Percentiles rank a stretch among this genome's conserved stretches.
Conservation (phyloP, 2,888 invertebrate genomes). For the Macaria notata region DNA sequence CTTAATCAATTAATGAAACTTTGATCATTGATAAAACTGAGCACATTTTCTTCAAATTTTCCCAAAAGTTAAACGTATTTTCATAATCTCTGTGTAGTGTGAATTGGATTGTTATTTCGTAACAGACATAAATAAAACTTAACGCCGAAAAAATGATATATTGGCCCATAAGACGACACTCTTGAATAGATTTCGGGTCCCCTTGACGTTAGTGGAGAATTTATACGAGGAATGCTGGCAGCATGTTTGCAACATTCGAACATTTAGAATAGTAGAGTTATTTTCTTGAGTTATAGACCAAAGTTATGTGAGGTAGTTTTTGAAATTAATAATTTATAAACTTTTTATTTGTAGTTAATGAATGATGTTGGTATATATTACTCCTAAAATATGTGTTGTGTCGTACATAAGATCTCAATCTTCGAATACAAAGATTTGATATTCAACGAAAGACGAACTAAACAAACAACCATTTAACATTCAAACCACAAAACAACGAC, state of each 20-base stretch:
- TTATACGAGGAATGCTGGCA: conserved; percentile 29
- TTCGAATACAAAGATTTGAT: too few species aligned
- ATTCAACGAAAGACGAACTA: neutral
- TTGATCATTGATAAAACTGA: too few species aligned
- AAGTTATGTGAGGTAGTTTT: too few species aligned
- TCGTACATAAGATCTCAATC: too few species aligned
- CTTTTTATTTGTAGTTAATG: too few species aligned
- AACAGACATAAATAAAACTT: conserved; percentile 60
- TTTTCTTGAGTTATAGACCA: too few species aligned
- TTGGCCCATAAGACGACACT: conserved; percentile 64
- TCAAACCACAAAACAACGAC: neutral
- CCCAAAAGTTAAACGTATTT: conserved; percentile 30
- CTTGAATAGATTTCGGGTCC: conserved; percentile 60
- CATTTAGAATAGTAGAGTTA: neutral
- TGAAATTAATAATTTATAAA: too few species aligned
- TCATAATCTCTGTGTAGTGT: conserved; percentile 37
- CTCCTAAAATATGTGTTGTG: too few species aligned
- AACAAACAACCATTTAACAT: too few species aligned
- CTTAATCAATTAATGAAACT: too few species aligned
- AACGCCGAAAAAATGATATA: conserved; percentile 67
- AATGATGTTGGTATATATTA: too few species aligned
- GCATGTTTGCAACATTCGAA: conserved; percentile 26
- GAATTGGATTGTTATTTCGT: conserved; percentile 62
- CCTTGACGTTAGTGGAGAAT: conserved; percentile 46
- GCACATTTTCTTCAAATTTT: conserved; percentile 7